phyloP scores from a whole-genome alignment of 2,888 invertebrate species.

The Phengaris alcon region DNA sequence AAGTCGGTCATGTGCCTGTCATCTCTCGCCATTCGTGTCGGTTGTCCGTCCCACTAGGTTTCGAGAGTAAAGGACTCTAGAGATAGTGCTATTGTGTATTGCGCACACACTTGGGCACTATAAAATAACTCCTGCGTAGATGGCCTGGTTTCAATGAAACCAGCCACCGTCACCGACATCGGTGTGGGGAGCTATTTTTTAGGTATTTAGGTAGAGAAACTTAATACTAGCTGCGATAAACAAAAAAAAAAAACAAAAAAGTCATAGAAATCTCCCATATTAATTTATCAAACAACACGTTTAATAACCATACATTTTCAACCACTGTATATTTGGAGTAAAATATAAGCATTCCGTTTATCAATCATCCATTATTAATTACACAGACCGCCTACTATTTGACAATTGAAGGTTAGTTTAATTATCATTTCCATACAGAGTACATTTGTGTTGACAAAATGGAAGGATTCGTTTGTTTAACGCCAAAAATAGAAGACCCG shows the following conservation, averaged over 20 bases:
- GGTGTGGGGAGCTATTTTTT: no score
- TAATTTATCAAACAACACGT: neutral
- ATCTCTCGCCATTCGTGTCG: no score
- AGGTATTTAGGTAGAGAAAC: no score
- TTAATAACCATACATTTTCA: neutral
- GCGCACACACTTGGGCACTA: no score
- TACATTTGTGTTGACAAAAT: neutral
- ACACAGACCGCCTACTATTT: constrained; percentile 14
- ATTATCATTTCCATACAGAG: constrained; percentile 1
- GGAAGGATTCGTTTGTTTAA: neutral
- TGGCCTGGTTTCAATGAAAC: no score
- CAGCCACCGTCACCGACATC: no score
- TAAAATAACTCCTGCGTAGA: no score
- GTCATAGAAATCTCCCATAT: neutral
- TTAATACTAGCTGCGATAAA: no score
- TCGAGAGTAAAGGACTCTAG: no score
- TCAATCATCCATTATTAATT: neutral
- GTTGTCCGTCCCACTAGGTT: no score
- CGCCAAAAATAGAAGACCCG: neutral
- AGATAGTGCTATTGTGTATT: no score
- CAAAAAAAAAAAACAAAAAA: neutral
- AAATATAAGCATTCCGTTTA: neutral
- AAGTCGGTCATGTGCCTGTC: no score
- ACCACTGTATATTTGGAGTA: neutral
- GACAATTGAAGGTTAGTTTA: neutral